phyloP scores from a whole-genome alignment of 2,113 vertebrate genomes.

The Dasyurus viverrinus region DNA sequence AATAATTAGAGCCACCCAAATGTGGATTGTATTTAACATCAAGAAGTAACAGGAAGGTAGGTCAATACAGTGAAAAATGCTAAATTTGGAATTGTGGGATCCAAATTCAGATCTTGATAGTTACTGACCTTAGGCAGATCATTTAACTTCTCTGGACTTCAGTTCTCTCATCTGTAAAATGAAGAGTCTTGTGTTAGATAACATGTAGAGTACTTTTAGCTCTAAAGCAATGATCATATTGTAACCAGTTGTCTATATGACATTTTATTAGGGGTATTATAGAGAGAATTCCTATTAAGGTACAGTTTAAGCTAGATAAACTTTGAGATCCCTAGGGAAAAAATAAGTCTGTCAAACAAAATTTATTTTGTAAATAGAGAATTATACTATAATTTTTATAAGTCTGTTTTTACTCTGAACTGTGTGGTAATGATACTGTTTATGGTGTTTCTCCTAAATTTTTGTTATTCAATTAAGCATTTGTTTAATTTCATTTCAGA shows the following conservation, averaged over 20 bases:
- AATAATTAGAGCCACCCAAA: not conserved
- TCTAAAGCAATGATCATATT: not conserved
- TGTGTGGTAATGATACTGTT: not conserved
- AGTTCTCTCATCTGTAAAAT: not conserved
- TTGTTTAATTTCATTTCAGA: conserved; percentile 84
- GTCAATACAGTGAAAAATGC: not conserved
- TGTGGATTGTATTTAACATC: not conserved
- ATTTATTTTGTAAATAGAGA: conserved; percentile 37
- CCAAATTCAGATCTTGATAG: not conserved
- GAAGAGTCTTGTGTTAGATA: not conserved
- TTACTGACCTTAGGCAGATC: not conserved
- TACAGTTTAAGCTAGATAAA: not conserved
- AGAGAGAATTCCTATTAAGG: not conserved
- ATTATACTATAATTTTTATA: conserved; percentile 31
- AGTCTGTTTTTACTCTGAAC: conserved; percentile 26
- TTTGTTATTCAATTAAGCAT: not conserved
- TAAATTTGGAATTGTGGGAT: not conserved
- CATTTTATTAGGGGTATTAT: not conserved
- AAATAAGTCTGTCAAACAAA: not conserved
- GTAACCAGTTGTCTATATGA: not conserved
- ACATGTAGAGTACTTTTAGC: not conserved
- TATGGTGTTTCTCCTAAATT: not conserved
- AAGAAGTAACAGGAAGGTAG: not conserved
- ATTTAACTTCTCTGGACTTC: not conserved
- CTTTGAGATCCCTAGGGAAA: not conserved